Base-by-base conservation (phyloP, 2,113 vertebrate species). In the Atrichornis clamosus region DNA sequence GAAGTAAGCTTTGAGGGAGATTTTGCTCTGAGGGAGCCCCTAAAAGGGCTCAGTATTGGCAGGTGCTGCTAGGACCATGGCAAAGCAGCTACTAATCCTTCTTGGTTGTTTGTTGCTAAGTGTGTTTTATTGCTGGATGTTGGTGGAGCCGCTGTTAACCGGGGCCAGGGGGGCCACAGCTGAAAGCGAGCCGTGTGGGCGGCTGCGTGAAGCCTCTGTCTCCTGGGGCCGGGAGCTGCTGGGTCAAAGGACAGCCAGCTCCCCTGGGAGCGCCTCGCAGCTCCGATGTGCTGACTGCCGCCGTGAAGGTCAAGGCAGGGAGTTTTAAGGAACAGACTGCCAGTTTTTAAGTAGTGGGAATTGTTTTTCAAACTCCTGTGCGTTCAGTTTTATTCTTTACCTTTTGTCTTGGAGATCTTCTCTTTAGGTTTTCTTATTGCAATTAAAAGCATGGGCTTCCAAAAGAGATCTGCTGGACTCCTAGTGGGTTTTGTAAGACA, bases 191-290 rank as follows among this genome's bases (percentile, higher is more conserved):
- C 10, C 0, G 3, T 8, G 70, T 19, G 10, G 56, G 47, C 14
- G 9, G 12, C n/a, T 37, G 13, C 3, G 3, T 1, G 60, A 17
- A 44, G 60, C 3, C 28, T 7, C 26, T 8, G 23, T 7, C 26
- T 28, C 22, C 28, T 8, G 10, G 10, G 37, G 1, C 44, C 18
- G 4, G 69, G 69, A n/a, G 63, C 24, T 62, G 41, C 42, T 53
- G 33, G 27, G 44, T 8, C 39, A 17, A 50, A 16, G 35, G 62
- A 12, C 44, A 22, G 21, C 21, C 26, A 47, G 17, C 3, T 76
- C 10, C 0, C 6, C 4, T 3, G 18, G 37, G 13, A 22, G 23
- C 16, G 16, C 16, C 17, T 58, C 0, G 0, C 5, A 7, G 21
- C 10, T 16, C 11, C 0, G 26, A 11, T 5, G 33, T 9, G 19